phyloP scores from a whole-genome alignment of 1,140 invertebrate genomes.

The Elymnias hypermnestra region DNA sequence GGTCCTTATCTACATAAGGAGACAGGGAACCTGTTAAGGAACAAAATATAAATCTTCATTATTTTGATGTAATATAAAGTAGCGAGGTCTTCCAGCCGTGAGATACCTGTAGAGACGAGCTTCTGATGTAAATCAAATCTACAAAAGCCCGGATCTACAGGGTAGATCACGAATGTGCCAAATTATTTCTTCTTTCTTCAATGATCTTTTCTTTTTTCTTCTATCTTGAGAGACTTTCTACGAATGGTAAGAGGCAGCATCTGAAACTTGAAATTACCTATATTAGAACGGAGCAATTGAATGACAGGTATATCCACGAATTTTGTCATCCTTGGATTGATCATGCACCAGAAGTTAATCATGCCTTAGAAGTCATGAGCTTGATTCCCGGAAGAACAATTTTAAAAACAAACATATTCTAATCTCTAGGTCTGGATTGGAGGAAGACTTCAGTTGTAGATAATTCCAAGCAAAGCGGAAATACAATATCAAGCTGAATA shows the following conservation, averaged over 20 bases:
- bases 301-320: no score
- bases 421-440: no score
- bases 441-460: no score
- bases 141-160: conserved; percentile 99
- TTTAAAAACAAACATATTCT: no score
- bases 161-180: conserved; percentile 94
- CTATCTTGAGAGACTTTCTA: neutral
- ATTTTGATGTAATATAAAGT: conserved; percentile 31
- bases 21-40: no score
- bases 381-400: no score
- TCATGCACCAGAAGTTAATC: no score
- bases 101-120: conserved; percentile 99
- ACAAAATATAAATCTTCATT: conserved; percentile 4
- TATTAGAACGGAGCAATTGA: neutral
- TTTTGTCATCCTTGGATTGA: no score
- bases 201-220: conserved; percentile 20
- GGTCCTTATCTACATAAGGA: no score
- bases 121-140: conserved; percentile 94
- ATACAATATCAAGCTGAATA: no score
- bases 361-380: no score
- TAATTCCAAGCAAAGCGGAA: no score
- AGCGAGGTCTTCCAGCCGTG: conserved; percentile 89
- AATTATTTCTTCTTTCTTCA: conserved; percentile 32
- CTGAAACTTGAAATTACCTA: neutral
- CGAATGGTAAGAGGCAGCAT: neutral